Conservation (phyloP, 2,797 vertebrate species). For the Decapterus maruadsi region DNA sequence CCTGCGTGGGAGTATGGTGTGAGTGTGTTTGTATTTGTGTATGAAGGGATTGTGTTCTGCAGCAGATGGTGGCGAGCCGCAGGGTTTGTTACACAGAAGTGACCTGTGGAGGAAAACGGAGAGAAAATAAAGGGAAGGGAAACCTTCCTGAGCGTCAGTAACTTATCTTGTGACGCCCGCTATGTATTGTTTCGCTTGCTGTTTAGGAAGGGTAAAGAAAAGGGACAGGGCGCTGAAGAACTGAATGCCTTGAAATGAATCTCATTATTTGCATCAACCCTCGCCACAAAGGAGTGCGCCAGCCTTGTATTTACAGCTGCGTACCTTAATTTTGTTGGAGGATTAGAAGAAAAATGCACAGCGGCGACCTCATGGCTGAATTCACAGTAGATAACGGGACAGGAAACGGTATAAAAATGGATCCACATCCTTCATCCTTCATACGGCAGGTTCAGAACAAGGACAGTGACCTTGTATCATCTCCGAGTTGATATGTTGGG, state of each 20-base stretch:
- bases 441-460: slow-evolving; percentile 18
- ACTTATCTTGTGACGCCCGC: slow-evolving; percentile 83
- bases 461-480: slow-evolving; percentile 1
- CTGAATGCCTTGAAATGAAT: not conserved
- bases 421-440: too few relatives aligned
- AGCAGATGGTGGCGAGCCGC: slow-evolving; percentile 40
- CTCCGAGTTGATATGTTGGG: not conserved
- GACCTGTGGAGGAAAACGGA: slow-evolving; percentile 70
- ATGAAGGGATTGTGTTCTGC: not conserved
- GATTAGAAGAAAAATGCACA: slow-evolving; percentile 17
- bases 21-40: slow-evolving; percentile 25
- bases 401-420: slow-evolving; percentile 15
- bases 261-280: slow-evolving; percentile 1
- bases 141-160: slow-evolving; percentile 84
- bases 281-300: not conserved
- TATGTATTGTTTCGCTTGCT: slow-evolving; percentile 81
- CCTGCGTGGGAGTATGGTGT: slow-evolving; percentile 54
- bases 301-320: not conserved
- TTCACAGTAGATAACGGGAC: slow-evolving; percentile 18
- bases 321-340: slow-evolving; percentile 31
- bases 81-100: slow-evolving; percentile 45
- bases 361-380: not conserved
- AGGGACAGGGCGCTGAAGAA: slow-evolving; percentile 29
- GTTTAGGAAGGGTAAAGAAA: slow-evolving; percentile 64
- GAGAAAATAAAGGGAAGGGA: slow-evolving; percentile 84